phyloP scores from a whole-genome alignment of 64 coral and sea anemone species.

The Actinia tenebrosa region DNA sequence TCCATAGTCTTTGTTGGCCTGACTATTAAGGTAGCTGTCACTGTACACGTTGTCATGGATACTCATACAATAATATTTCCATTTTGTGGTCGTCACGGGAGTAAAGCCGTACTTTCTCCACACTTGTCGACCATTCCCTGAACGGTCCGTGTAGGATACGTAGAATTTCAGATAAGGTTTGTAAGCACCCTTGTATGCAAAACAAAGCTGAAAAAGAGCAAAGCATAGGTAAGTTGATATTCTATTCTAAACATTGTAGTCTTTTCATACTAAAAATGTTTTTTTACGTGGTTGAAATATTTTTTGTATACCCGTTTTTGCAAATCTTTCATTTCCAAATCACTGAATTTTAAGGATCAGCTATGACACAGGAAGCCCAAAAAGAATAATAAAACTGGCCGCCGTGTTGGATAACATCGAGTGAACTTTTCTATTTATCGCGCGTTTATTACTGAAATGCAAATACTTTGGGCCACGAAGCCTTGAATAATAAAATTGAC shows the following conservation, averaged over 20 bases:
- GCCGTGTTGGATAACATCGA: too few species aligned
- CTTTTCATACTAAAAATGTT: too few species aligned
- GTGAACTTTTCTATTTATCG: too few species aligned
- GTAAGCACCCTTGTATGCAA: slow-evolving; percentile 50
- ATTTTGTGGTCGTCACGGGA: slow-evolving; percentile 7
- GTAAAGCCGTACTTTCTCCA: slow-evolving; percentile 36
- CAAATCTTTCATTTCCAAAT: too few species aligned
- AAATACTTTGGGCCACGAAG: too few species aligned
- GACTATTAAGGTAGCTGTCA: slow-evolving; percentile 20
- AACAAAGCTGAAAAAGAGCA: slow-evolving; percentile 41
- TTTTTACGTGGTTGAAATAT: too few species aligned
- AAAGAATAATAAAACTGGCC: too few species aligned
- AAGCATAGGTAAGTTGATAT: neutral
- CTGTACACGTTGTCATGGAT: slow-evolving; percentile 38
- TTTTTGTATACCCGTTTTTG: too few species aligned
- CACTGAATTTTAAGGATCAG: too few species aligned
- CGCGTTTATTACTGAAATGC: too few species aligned
- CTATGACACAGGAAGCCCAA: too few species aligned
- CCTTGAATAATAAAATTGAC: too few species aligned
- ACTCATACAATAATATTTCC: slow-evolving; percentile 43
- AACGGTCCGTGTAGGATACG: slow-evolving; percentile 58
- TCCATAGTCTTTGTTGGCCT: slow-evolving; percentile 28
- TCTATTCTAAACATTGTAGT: neutral
- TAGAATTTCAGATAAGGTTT: slow-evolving; percentile 32
- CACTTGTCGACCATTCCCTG: neutral